A percentile compares a stretch with the other conserved stretches of the same genome.
Evolutionary conservation across 2,888 invertebrate species (phyloP).

Genomic region (Limnephilus marmoratus): DNA sequence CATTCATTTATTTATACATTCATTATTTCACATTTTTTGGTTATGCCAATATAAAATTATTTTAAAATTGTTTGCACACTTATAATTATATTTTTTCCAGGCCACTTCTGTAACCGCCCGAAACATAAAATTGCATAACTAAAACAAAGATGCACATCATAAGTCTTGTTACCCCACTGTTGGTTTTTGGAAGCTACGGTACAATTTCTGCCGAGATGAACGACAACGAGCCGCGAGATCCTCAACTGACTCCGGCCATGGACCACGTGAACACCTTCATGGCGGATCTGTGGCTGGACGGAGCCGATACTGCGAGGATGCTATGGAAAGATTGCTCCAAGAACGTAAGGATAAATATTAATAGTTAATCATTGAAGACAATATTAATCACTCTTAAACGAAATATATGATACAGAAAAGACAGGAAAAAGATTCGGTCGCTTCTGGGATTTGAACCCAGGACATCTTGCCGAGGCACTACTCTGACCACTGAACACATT

Average conservation of each 20-base stretch:
- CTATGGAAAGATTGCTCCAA: conserved; percentile 77
- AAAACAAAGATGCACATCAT: not conserved
- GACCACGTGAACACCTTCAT: conserved; percentile 68
- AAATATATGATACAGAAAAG: too few relatives aligned
- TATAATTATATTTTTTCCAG: not conserved
- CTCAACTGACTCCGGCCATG: not conserved
- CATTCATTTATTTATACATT: too few relatives aligned
- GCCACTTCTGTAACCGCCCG: not conserved
- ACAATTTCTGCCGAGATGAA: not conserved
- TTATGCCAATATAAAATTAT: too few relatives aligned
- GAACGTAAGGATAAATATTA: conserved; percentile 69
- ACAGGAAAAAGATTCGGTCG: too few relatives aligned
- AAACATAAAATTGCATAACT: not conserved
- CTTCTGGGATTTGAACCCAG: too few relatives aligned
- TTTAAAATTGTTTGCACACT: too few relatives aligned
- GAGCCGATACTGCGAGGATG: conserved; percentile 73
- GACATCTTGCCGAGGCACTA: too few relatives aligned
- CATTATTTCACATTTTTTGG: too few relatives aligned
- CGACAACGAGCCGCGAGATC: not conserved
- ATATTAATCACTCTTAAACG: too few relatives aligned
- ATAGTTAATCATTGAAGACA: not conserved
- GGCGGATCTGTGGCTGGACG: conserved; percentile 76
- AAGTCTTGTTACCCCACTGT: not conserved
- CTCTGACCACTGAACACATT: not conserved
- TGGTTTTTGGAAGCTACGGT: not conserved